Percentiles rank a stretch among this genome's conserved stretches.
These are phyloP conservation scores for Centroberyx gerrardi DNA, from an alignment of 2,797 vertebrate genomes.

Conservation along the genomic window DNA sequence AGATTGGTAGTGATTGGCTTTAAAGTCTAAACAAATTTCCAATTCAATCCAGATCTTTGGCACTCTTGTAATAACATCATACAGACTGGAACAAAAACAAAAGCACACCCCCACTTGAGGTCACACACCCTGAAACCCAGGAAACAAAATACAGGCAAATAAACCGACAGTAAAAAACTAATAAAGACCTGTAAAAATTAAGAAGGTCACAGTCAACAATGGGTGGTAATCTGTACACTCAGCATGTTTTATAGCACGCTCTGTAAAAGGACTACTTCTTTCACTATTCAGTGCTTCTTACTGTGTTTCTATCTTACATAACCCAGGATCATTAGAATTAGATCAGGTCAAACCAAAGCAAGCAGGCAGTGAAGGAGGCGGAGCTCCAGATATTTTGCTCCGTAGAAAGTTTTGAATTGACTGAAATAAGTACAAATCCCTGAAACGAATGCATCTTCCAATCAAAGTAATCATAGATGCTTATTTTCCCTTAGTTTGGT, in stretches of 20 bases:
- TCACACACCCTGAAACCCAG: conserved; percentile 71
- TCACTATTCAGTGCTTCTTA: not conserved
- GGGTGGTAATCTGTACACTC: not conserved
- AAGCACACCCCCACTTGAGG: conserved; percentile 16
- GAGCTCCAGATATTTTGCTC: no score
- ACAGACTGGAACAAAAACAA: conserved; percentile 39
- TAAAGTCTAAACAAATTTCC: conserved; percentile 64
- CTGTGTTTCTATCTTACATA: not conserved
- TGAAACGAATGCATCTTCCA: no score
- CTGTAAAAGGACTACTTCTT: not conserved
- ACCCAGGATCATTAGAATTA: no score
- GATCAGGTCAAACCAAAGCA: not conserved
- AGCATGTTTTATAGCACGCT: not conserved
- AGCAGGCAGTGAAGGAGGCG: not conserved
- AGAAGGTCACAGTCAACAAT: conserved; percentile 9
- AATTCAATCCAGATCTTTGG: conserved; percentile 73
- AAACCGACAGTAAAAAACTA: conserved; percentile 53
- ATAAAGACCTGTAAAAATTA: conserved; percentile 40
- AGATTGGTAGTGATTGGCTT: conserved; percentile 38
- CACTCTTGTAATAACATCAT: conserved; percentile 59
- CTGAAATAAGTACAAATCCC: no score
- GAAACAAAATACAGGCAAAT: conserved; percentile 81
- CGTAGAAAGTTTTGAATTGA: no score
- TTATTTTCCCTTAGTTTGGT: no score
- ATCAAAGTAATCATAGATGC: no score